Conservation (phyloP, 1,140 invertebrate genomes). For the Spodoptera litura region DNA sequence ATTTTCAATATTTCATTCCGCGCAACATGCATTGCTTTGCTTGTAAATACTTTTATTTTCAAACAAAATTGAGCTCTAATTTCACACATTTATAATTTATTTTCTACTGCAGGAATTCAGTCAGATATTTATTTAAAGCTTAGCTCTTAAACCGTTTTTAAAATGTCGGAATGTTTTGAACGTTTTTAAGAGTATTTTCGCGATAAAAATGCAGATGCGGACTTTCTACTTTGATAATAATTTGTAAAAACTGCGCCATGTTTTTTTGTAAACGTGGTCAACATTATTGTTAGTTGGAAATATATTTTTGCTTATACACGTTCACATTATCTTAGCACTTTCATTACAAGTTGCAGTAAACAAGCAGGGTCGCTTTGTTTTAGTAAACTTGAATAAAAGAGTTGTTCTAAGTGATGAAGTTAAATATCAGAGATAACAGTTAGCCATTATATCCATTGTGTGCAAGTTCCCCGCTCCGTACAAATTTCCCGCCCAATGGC, state of each 20-base stretch:
- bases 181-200: slow-evolving; percentile 31
- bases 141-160: slow-evolving; percentile 38
- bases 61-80: slow-evolving; percentile 37
- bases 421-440: slow-evolving; percentile 15
- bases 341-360: no score
- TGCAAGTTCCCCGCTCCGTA: neutral
- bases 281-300: no score
- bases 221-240: slow-evolving; percentile 41
- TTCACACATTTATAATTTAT: slow-evolving; percentile 17
- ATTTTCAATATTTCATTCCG: slow-evolving; percentile 63
- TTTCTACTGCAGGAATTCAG: neutral
- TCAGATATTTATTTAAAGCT: slow-evolving; percentile 36
- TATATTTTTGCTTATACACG: no score
- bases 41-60: slow-evolving; percentile 47
- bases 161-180: slow-evolving; percentile 38
- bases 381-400: neutral
- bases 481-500: slow-evolving; percentile 27
- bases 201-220: slow-evolving; percentile 35
- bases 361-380: neutral
- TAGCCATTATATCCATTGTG: slow-evolving; percentile 6
- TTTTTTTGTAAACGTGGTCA: slow-evolving; percentile 17
- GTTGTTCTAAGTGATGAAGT: neutral
- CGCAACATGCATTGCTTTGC: slow-evolving; percentile 60
- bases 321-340: no score
- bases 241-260: slow-evolving; percentile 9